Evolutionary conservation across 2,797 vertebrate species (phyloP), one percentile per base, ranked within the genome.

Genomic region (Morus bassanus): DNA sequence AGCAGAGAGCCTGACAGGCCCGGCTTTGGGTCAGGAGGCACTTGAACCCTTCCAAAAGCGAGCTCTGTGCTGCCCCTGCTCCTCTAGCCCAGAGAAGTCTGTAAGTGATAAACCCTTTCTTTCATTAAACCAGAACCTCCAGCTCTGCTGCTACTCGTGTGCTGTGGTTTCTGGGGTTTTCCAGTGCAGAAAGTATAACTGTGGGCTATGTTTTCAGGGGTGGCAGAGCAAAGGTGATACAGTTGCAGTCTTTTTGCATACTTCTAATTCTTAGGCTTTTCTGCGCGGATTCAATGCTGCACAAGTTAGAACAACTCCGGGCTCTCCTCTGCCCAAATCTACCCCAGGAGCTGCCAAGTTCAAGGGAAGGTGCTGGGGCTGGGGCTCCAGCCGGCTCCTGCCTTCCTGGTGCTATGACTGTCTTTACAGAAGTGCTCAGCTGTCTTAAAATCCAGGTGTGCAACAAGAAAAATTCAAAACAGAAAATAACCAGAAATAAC

Each of bases 101-200:
- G 41, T 1, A 31, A 75, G 65, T 46, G 75, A 69, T 83, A 39
- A 88, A 91, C 13, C 8, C 54, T 84, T 30, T 54, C 54, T 57
- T 65, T 17, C 59, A 63, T 78, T 33, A 75, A 93, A 50, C 35
- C 60, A n/a, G 80, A 70, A 65, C 30, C 86, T 75, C 37, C 81
- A 91, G 80, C 91, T 85, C 51, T 0, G 13, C 88, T 53, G 89
- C 89, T 79, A 11, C 75, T 78, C 45, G 7, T n/a, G 88, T 33
- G 74, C 91, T 89, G 89, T 54, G 91, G 96, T 95, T 96, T 85
- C 88, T 92, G 95, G 94, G 92, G 93, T 97, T 97, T 96, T 81
- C 91, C 95, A 95, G 88, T 11, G 0, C 35, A 13, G 85, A 97
- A 97, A 90, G 65, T 18, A 1, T 94, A 22, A 80, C 93, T 74